These are phyloP conservation scores for Anthopleura sola DNA, from an alignment of 64 coral and sea anemone species.

Conservation along the genomic window DNA sequence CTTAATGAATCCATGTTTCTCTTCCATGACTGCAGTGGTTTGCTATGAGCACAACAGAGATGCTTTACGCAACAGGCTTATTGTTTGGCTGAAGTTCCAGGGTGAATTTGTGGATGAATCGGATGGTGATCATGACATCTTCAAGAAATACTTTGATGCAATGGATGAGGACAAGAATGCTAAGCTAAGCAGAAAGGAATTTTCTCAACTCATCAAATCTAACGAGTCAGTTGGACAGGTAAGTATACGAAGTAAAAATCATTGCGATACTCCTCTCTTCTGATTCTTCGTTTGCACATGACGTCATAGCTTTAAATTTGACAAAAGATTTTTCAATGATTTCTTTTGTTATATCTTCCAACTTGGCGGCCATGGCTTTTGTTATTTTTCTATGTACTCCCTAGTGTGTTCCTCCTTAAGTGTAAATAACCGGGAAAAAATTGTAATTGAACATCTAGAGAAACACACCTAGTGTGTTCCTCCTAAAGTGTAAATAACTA, in stretches of 20 bases:
- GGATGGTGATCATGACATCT: background rate
- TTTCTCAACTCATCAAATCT: conserved; percentile 27
- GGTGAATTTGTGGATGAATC: background rate
- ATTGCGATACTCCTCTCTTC: no score
- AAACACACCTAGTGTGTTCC: no score
- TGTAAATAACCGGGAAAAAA: no score
- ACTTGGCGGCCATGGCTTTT: no score
- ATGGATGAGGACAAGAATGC: conserved; percentile 45
- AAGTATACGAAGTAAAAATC: background rate
- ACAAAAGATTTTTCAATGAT: no score
- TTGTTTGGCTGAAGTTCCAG: conserved; percentile 36
- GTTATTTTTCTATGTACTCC: no score
- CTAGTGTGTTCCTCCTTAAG: no score
- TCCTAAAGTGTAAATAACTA: no score
- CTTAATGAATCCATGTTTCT: background rate
- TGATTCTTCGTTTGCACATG: no score
- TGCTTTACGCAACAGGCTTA: conserved; percentile 39
- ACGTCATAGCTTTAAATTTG: no score
- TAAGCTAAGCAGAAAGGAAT: conserved; percentile 34
- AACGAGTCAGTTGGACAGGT: conserved; percentile 44
- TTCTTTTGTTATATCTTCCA: no score
- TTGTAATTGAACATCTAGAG: no score
- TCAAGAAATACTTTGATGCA: conserved; percentile 32
- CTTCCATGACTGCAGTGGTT: conserved; percentile 26
- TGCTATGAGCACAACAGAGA: conserved; percentile 49